These are phyloP conservation scores for Drosophila trichaetosa DNA, from an alignment of 2,888 invertebrate species.

Conservation along the genomic window DNA sequence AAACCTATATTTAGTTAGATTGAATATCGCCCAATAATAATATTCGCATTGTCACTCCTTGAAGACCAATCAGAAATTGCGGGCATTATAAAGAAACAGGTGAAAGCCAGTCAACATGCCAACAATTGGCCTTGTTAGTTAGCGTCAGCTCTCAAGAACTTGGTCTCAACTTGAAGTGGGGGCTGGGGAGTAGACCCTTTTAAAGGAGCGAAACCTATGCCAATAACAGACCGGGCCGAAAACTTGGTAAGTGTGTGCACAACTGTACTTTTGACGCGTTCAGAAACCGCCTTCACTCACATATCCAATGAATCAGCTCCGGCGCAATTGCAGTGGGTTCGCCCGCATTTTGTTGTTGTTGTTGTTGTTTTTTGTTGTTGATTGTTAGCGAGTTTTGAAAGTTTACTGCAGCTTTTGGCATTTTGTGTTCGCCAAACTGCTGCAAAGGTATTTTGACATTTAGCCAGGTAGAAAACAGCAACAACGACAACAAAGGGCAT, in stretches of 20 bases:
- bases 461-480: slow-evolving; percentile 23
- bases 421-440: slow-evolving; percentile 26
- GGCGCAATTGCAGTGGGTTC: slow-evolving; percentile 43
- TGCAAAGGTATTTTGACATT: slow-evolving; percentile 34
- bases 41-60: slow-evolving; percentile 36
- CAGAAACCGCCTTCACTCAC: slow-evolving; percentile 49
- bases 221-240: slow-evolving; percentile 33
- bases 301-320: slow-evolving; percentile 43
- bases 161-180: slow-evolving; percentile 23
- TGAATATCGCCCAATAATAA: background rate
- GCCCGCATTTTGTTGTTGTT: slow-evolving; percentile 32
- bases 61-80: slow-evolving; percentile 19
- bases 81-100: slow-evolving; percentile 23
- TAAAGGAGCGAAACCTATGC: slow-evolving; percentile 24
- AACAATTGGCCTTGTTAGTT: slow-evolving; percentile 63
- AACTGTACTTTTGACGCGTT: slow-evolving; percentile 72
- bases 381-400: slow-evolving; percentile 55
- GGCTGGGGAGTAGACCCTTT: slow-evolving; percentile 4
- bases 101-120: slow-evolving; percentile 51
- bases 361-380: slow-evolving; percentile 11
- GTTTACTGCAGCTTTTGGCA: slow-evolving; percentile 56
- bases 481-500: slow-evolving; percentile 50
- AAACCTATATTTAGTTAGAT: background rate
- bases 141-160: slow-evolving; percentile 47
- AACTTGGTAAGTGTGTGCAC: slow-evolving; percentile 31